phyloP scores from a whole-genome alignment of 2,888 invertebrate species.

The Julus scandinavius region DNA sequence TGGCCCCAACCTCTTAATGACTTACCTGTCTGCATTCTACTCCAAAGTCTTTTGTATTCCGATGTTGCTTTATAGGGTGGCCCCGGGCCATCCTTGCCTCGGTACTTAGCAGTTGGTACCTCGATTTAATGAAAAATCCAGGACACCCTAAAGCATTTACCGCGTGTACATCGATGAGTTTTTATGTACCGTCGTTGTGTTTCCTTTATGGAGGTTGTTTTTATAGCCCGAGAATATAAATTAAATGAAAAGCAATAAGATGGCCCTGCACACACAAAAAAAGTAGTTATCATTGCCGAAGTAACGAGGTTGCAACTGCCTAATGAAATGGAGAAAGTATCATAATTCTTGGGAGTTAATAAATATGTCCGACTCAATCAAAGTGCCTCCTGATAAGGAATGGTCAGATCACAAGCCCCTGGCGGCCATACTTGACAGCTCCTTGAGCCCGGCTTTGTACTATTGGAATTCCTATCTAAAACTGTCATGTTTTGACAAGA shows the following conservation, averaged over 20 bases:
- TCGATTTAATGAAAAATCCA: slow-evolving; percentile 20
- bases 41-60: not conserved
- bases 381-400: slow-evolving; percentile 50
- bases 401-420: slow-evolving; percentile 13
- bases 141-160: slow-evolving; percentile 26
- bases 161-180: slow-evolving; percentile 31
- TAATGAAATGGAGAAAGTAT: slow-evolving; percentile 51
- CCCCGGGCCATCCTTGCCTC: not conserved
- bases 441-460: slow-evolving; percentile 46
- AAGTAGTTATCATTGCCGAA: slow-evolving; percentile 51
- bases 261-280: slow-evolving; percentile 14
- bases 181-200: slow-evolving; percentile 18
- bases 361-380: slow-evolving; percentile 53
- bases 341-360: slow-evolving; percentile 52
- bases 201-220: slow-evolving; percentile 28
- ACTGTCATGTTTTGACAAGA: slow-evolving; percentile 46
- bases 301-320: slow-evolving; percentile 49
- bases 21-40: slow-evolving; percentile 45
- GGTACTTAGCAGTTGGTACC: slow-evolving; percentile 35
- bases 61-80: slow-evolving; percentile 11
- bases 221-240: slow-evolving; percentile 45
- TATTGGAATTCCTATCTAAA: slow-evolving; percentile 34
- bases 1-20: slow-evolving; percentile 36
- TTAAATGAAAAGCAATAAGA: slow-evolving; percentile 49
- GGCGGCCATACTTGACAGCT: slow-evolving; percentile 45